phyloP scores from a whole-genome alignment of 2,797 vertebrate species.

The Syngnathus rostellatus region DNA sequence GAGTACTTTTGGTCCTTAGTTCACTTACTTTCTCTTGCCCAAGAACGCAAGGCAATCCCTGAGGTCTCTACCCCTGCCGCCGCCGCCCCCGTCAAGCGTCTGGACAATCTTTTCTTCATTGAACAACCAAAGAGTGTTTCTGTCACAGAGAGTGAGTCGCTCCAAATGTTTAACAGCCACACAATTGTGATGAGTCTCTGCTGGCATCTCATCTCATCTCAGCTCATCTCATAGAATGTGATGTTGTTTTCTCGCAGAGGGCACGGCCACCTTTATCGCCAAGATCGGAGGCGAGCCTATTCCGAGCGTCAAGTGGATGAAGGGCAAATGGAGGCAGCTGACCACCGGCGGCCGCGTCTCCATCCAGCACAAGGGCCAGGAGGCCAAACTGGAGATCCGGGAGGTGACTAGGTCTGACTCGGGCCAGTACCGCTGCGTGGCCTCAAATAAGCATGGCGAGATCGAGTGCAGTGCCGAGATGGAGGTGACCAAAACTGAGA shows the following conservation, averaged over 20 bases:
- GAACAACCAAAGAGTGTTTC: slow-evolving; percentile 81
- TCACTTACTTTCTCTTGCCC: slow-evolving; percentile 61
- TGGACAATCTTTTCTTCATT: slow-evolving; percentile 84
- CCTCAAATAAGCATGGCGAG: slow-evolving; percentile 87
- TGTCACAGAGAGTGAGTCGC: slow-evolving; percentile 83
- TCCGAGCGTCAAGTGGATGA: slow-evolving; percentile 96
- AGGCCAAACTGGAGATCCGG: slow-evolving; percentile 85
- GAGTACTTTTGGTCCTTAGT: neutral
- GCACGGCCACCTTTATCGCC: slow-evolving; percentile 84
- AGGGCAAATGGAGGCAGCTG: slow-evolving; percentile 97
- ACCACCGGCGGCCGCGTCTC: slow-evolving; percentile 85
- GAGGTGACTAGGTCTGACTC: slow-evolving; percentile 89
- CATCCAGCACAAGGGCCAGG: slow-evolving; percentile 84
- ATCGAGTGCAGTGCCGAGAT: slow-evolving; percentile 84
- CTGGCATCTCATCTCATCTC: too few species aligned
- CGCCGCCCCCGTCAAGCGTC: slow-evolving; percentile 57
- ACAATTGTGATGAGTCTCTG: too few species aligned
- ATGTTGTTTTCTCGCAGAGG: slow-evolving; percentile 50
- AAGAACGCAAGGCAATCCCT: slow-evolving; percentile 35
- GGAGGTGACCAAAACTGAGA: slow-evolving; percentile 82
- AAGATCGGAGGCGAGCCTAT: slow-evolving; percentile 96
- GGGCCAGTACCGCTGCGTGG: slow-evolving; percentile 88
- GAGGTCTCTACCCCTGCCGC: slow-evolving; percentile 5
- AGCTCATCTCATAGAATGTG: neutral
- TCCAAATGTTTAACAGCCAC: neutral